phyloP scores from a whole-genome alignment of 2,113 vertebrate genomes.

The Tenebrosternarchus preto region DNA sequence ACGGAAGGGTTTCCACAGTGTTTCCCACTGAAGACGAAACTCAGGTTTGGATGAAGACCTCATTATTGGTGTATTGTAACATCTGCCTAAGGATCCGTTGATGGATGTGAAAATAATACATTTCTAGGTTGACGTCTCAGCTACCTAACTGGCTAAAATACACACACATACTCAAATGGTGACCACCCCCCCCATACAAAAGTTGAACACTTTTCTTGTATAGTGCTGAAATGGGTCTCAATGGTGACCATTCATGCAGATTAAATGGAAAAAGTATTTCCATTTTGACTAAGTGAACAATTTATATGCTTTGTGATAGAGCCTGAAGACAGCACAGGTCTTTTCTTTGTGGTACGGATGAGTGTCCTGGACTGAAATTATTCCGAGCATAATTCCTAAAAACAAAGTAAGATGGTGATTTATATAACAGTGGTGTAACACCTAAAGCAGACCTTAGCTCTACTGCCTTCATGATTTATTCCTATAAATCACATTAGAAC shows the following conservation, averaged over 20 bases:
- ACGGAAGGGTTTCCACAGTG: too few relatives aligned
- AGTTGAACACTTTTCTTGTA: background rate
- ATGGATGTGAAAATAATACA: background rate
- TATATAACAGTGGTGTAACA: background rate
- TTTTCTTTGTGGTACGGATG: background rate
- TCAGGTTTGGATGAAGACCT: too few relatives aligned
- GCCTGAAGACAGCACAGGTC: background rate
- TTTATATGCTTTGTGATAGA: background rate
- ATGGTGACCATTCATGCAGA: background rate
- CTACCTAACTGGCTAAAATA: background rate
- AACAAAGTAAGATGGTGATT: background rate
- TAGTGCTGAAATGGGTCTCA: background rate
- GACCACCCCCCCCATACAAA: background rate
- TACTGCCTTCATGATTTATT: constrained; percentile 5
- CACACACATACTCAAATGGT: background rate
- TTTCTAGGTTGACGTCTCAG: background rate
- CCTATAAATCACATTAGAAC: constrained; percentile 34
- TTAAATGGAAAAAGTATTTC: constrained; percentile 4
- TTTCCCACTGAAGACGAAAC: too few relatives aligned
- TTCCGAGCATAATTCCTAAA: background rate
- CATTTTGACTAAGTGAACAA: constrained; percentile 1
- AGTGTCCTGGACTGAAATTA: background rate
- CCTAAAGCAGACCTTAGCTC: background rate
- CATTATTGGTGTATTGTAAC: too few relatives aligned
- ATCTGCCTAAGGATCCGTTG: background rate